Conservation (phyloP, 2,797 vertebrate species). For the Alca torda region DNA sequence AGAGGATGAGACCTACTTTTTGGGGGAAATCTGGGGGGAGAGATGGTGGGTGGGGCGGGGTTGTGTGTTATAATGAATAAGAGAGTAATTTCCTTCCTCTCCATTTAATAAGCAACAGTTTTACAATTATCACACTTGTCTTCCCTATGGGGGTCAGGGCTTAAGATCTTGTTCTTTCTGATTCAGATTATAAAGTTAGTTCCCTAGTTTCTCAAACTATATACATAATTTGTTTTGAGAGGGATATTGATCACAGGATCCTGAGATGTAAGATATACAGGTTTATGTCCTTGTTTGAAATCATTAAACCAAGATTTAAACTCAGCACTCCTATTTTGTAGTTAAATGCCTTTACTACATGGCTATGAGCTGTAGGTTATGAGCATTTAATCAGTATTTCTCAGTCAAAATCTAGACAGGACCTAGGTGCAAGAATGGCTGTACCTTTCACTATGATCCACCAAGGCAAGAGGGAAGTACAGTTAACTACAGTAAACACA, state of each 20-base stretch:
- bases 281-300: background rate
- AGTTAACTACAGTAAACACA: background rate
- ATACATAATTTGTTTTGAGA: background rate
- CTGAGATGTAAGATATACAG: background rate
- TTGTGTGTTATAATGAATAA: background rate
- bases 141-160: background rate
- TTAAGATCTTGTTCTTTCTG: background rate
- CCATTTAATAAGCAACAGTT: background rate
- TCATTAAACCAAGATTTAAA: background rate
- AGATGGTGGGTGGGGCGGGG: accelerated
- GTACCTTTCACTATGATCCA: background rate
- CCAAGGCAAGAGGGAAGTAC: background rate
- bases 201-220: background rate
- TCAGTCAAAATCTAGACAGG: background rate
- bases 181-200: background rate
- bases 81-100: background rate
- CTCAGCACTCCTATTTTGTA: background rate
- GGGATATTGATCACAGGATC: background rate
- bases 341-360: background rate
- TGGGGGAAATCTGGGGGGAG: too few relatives aligned
- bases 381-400: background rate
- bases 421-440: background rate
- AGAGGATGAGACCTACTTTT: background rate
- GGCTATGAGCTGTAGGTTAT: background rate
- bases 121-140: background rate